phyloP scores from a whole-genome alignment of 2,888 invertebrate genomes.

The Diaphora mendica region DNA sequence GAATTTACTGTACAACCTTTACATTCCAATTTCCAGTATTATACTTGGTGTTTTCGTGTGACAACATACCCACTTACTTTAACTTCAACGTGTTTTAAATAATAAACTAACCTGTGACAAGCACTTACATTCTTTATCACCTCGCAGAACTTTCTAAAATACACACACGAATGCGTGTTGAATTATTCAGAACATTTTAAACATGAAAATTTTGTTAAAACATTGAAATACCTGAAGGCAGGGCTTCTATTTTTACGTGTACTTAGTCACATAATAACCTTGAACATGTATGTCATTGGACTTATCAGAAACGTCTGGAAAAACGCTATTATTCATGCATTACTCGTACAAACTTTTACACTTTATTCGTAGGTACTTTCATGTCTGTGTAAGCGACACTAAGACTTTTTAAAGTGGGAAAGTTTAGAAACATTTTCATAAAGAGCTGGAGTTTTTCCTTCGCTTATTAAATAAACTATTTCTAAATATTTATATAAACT shows the following conservation, averaged over 20 bases:
- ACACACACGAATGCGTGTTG: background rate
- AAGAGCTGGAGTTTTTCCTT: background rate
- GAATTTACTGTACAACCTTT: background rate
- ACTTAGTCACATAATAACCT: background rate
- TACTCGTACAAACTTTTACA: constrained; percentile 36
- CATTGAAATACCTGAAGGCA: background rate
- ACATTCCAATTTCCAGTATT: background rate
- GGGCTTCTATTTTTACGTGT: background rate
- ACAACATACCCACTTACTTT: background rate
- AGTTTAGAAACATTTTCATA: constrained; percentile 20
- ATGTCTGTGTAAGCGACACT: constrained; percentile 1
- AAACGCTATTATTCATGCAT: constrained; percentile 33
- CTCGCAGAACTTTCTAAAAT: background rate
- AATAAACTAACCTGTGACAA: background rate
- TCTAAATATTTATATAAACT: background rate
- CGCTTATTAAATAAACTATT: background rate
- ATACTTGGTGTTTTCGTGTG: background rate
- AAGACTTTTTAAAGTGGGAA: constrained; percentile 8
- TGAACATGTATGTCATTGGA: background rate
- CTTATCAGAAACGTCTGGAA: constrained; percentile 1
- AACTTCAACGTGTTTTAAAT: background rate
- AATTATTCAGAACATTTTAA: background rate
- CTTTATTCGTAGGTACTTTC: constrained; percentile 15
- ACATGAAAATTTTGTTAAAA: background rate
- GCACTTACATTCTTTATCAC: background rate